A percentile compares a stretch with the other conserved stretches of the same genome.
phyloP scores from a whole-genome alignment of 2,888 invertebrate species.

The Sturmia bella region DNA sequence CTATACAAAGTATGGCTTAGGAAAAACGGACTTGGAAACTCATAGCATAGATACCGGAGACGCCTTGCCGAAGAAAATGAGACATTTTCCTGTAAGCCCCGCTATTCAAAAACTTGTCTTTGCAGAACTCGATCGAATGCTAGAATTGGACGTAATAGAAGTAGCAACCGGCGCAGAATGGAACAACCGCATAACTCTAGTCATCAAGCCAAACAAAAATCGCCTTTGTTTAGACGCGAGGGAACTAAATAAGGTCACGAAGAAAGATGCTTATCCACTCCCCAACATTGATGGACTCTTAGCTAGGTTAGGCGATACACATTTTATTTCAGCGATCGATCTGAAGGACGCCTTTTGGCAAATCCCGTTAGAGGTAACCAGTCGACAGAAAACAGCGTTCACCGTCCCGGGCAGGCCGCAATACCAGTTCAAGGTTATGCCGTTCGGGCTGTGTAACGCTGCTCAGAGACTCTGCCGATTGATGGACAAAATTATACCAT shows the following conservation, averaged over 20 bases:
- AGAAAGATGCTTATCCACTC: too few species aligned
- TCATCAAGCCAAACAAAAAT: constrained; percentile 4
- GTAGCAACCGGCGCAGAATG: constrained; percentile 20
- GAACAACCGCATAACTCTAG: constrained; percentile 38
- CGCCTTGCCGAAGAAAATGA: background rate
- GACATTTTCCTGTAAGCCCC: background rate
- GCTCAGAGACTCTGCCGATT: constrained; percentile 60
- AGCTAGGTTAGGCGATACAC: constrained; percentile 28
- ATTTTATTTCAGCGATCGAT: constrained; percentile 46
- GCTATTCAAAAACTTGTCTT: background rate
- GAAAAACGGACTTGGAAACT: background rate
- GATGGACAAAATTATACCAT: constrained; percentile 49
- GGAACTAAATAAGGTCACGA: constrained; percentile 35
- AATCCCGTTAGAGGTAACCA: constrained; percentile 34
- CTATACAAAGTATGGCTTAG: background rate
- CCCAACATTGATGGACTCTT: constrained; percentile 49
- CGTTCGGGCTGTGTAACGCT: constrained; percentile 57
- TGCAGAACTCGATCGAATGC: constrained; percentile 49
- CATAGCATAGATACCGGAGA: background rate
- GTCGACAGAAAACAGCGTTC: constrained; percentile 53
- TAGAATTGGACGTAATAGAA: constrained; percentile 13
- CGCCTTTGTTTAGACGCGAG: constrained; percentile 30
- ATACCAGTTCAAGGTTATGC: too few species aligned
- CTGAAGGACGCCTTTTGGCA: constrained; percentile 62
- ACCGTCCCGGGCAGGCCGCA: constrained; percentile 49